Evolutionary conservation across 2,113 vertebrate species (phyloP).

Genomic region (Ciconia stormi): DNA sequence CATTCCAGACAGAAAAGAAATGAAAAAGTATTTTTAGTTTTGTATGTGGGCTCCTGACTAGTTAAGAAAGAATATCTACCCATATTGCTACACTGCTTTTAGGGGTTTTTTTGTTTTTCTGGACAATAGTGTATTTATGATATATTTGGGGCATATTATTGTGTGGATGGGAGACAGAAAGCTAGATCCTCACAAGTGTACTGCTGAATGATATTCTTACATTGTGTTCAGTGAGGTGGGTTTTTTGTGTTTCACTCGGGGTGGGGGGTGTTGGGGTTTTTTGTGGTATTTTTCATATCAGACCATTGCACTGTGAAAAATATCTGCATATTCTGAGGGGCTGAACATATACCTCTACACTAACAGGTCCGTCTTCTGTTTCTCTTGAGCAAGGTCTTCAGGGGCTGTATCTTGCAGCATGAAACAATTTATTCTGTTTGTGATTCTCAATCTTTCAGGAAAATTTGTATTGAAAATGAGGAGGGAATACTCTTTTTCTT

Average conservation of each 20-base stretch:
- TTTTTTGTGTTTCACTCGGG: background rate
- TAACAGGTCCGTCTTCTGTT: background rate
- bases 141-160: background rate
- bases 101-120: background rate
- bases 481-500: background rate
- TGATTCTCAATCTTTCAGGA: background rate
- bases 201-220: background rate
- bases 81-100: background rate
- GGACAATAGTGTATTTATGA: background rate
- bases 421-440: background rate
- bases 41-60: background rate
- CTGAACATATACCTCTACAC: background rate
- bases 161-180: background rate
- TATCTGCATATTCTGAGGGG: background rate
- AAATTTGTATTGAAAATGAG: background rate
- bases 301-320: background rate
- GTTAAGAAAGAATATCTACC: background rate
- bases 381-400: background rate
- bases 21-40: background rate
- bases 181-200: background rate
- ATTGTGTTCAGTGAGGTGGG: background rate
- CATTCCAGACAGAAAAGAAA: background rate
- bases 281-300: background rate
- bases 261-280: fast-evolving
- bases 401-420: background rate